Evolutionary conservation across 2,888 invertebrate species (phyloP).

Genomic region (Cancer borealis): DNA sequence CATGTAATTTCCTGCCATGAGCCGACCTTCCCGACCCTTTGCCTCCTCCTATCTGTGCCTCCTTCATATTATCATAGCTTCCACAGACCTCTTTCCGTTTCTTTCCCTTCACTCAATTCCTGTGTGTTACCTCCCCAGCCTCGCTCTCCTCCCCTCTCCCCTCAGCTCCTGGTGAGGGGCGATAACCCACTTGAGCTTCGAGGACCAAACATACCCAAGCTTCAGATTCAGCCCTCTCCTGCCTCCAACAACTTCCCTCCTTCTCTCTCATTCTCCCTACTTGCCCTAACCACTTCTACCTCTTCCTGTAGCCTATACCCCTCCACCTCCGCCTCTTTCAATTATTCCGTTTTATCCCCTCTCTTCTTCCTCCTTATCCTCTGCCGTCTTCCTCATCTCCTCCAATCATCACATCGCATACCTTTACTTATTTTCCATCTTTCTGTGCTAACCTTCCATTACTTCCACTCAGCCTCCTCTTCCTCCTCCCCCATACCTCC

Average conservation of each 20-base stretch:
- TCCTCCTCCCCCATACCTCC: neutral
- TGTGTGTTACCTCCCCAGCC: neutral
- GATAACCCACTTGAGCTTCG: conserved; percentile 12
- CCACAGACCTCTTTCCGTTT: neutral
- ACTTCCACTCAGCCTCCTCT: neutral
- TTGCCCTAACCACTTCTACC: neutral
- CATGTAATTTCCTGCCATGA: neutral
- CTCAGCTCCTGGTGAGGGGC: neutral
- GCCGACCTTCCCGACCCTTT: neutral
- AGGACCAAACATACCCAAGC: conserved; percentile 9
- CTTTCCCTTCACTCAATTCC: neutral
- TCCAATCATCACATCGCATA: neutral
- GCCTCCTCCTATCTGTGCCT: neutral
- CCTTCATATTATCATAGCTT: neutral
- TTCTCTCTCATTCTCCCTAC: conserved; percentile 4
- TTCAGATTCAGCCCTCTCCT: neutral
- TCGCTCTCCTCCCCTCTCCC: neutral
- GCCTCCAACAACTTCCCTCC: conserved; percentile 9
- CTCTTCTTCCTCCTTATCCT: neutral
- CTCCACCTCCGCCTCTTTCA: neutral
- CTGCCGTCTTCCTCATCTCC: neutral
- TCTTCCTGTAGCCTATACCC: neutral
- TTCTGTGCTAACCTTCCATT: neutral
- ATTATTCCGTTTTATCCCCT: neutral
- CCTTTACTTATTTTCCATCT: neutral